Evolutionary conservation across 2,113 vertebrate species (phyloP).

Genomic region (Paramisgurnus dabryanus): DNA sequence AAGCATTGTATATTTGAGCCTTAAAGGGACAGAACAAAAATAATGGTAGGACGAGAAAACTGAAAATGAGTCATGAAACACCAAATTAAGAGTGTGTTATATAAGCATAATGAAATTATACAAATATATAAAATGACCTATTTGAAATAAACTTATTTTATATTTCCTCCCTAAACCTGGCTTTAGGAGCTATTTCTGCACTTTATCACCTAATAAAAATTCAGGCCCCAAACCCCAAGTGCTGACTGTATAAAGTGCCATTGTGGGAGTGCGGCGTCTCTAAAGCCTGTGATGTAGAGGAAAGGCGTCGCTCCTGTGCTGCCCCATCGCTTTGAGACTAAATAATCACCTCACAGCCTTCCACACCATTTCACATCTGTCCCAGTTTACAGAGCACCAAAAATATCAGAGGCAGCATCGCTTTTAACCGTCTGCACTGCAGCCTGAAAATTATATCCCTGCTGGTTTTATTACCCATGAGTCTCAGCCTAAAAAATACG

Average conservation of each 20-base stretch:
- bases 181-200: slow-evolving; percentile 11
- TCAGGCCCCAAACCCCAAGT: background rate
- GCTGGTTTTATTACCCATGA: slow-evolving; percentile 55
- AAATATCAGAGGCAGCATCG: slow-evolving; percentile 50
- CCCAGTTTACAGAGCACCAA: slow-evolving; percentile 48
- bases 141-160: background rate
- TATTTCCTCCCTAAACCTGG: slow-evolving; percentile 2
- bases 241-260: slow-evolving; percentile 24
- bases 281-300: slow-evolving; percentile 28
- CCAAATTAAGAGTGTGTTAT: background rate
- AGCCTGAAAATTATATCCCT: slow-evolving; percentile 52
- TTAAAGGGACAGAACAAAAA: background rate
- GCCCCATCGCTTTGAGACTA: slow-evolving; percentile 39
- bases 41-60: background rate
- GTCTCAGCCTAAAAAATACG: slow-evolving; percentile 44
- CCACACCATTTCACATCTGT: slow-evolving; percentile 52
- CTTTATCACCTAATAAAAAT: slow-evolving; percentile 30
- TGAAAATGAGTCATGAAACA: background rate
- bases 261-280: background rate
- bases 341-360: slow-evolving; percentile 45
- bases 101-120: background rate
- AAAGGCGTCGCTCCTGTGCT: slow-evolving; percentile 18
- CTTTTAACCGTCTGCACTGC: slow-evolving; percentile 20
- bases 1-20: too few species aligned
- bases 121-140: background rate